Base-by-base conservation (phyloP, 1,140 invertebrate species). In the Chrysoperla carnea region DNA sequence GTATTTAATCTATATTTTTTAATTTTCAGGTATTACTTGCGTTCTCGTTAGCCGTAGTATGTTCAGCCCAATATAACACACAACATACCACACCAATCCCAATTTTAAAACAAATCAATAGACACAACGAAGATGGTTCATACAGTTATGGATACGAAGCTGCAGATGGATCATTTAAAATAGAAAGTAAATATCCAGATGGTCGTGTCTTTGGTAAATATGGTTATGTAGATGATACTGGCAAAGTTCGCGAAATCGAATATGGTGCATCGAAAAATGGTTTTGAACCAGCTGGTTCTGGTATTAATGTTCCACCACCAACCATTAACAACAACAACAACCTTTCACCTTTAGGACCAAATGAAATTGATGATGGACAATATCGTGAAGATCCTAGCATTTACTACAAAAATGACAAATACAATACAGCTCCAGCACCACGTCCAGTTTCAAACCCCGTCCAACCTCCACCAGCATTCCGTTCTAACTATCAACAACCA, bases 91-190 rank as follows among this genome's bases (percentile, higher is more conserved):
- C 76, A 0, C 77, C 75, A 1, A 70, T 79, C 1, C 76, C 75
- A 6, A 81, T 81, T 48, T 59, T 81, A 29, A 76, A 78, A 53
- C 76, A 79, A 56, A 76, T 81, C 54, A 77, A 73, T 60, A 68
- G 71, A 45, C 79, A 83, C 56, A 88, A 87, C 55, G 82, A 85
- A 40, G 84, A 88, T 48, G 84, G 84, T 1, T 84, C 81, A 13
- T 87, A 87, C 61, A 84, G 77, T 49, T 89, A 82, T 53, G 88
- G 87, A 0, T 92, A 88, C 56, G 85, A 91, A 59, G 83, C 73
- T 0, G 87, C 83, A 0, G 85, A 91, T 54, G 87, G 87, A n/a
- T 80, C 82, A 23, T 90, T 86, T 67, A 91, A 91, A 61, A 88
- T 91, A 44, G 87, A 93, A 59, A 87, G 83, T 1, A 87, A 85